Base-by-base conservation (phyloP, 2,797 vertebrate genomes). In the Melanotaenia pygmaea region DNA sequence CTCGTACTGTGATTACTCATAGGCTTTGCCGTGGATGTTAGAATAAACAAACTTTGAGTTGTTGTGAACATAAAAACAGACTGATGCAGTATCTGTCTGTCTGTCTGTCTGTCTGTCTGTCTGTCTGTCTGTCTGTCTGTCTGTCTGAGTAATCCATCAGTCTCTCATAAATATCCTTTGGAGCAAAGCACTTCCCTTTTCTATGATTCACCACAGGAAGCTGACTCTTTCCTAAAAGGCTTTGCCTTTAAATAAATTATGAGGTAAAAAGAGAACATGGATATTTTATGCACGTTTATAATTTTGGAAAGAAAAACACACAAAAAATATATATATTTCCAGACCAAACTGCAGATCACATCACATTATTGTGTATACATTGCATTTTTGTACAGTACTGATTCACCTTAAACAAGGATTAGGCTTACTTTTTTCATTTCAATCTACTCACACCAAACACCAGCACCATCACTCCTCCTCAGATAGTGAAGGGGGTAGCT, bases 1-100 rank as follows among this genome's bases (percentile, higher is more conserved):
- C 53, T 71, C 51, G 53, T 63, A 72, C 76, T 65, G 61, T 77
- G n/a, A 20, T 79, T 73, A 85, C 82, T 82, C 66, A 83, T 47
- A 74, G 67, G 67, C 67, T 78, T 60, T 60, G 28, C 54, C 57
- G 62, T 35, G 62, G 72, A 68, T 59, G 64, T 80, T 68, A 75
- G 56, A 66, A 24, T 28, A 61, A 64, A 59, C 63, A 61, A 64
- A 59, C 63, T 18, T 20, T 34, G 32, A 50, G 65, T 74, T 83
- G 64, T 74, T 37, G 51, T 59, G 28, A 66, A 20, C 35, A 16
- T 47, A 47, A 47, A 47, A 12, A 22, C 10, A 53, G 45, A 7
- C 14, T 43, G 18, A 20, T 45, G 43, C 45, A 43, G 14, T 43
- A 47, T 47, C 26, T 28, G 26, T 38, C 12, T 13, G 37, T 37